phyloP scores from a whole-genome alignment of 2,888 invertebrate genomes.

The Polietes domitor region DNA sequence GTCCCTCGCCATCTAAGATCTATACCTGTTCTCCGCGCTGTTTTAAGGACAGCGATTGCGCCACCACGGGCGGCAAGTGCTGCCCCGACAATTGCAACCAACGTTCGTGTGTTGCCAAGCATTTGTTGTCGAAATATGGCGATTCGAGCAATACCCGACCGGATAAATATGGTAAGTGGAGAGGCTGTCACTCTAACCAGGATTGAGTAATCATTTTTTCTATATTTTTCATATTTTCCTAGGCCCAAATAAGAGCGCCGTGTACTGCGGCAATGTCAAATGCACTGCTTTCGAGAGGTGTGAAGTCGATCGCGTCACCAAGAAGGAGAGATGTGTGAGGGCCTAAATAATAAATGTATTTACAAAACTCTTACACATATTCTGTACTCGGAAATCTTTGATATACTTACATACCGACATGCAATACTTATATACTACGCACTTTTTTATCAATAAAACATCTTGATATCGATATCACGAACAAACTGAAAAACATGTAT shows the following conservation, averaged over 20 bases:
- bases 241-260: constrained; percentile 79
- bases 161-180: constrained; percentile 56
- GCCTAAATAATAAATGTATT: constrained; percentile 78
- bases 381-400: too few species aligned
- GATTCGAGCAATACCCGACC: constrained; percentile 52
- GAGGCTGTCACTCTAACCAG: background rate
- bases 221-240: background rate
- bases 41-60: constrained; percentile 84
- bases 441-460: too few species aligned
- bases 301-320: constrained; percentile 83
- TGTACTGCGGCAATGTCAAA: constrained; percentile 86
- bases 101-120: constrained; percentile 83
- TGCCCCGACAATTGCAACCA: constrained; percentile 85
- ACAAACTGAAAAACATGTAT: too few species aligned
- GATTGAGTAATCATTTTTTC: background rate
- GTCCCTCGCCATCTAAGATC: constrained; percentile 84
- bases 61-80: constrained; percentile 83
- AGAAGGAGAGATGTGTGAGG: constrained; percentile 84
- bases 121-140: constrained; percentile 61
- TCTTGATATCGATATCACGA: too few species aligned
- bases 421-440: too few species aligned
- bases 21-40: constrained; percentile 85
- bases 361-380: background rate
- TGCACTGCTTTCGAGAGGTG: constrained; percentile 85
- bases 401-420: too few species aligned